Evolutionary conservation across 2,888 invertebrate genomes (phyloP).

Genomic region (Platycheirus albimanus): DNA sequence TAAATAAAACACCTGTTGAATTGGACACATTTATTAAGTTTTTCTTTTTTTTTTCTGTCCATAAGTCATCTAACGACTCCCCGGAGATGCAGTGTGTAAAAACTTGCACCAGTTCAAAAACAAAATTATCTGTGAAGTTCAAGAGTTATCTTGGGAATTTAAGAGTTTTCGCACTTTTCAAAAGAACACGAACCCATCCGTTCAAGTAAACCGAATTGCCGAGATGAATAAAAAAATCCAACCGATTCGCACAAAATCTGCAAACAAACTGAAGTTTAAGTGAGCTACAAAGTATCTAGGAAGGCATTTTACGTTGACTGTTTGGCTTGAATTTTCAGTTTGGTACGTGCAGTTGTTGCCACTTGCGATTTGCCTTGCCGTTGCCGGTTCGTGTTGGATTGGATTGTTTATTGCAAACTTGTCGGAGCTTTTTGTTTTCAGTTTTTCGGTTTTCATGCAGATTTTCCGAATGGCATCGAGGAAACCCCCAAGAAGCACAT

Average conservation of each 20-base stretch:
- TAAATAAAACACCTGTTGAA: constrained; percentile 70
- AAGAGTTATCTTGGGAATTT: constrained; percentile 3
- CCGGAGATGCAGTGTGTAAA: constrained; percentile 12
- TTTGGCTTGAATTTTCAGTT: neutral
- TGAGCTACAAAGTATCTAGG: constrained; percentile 55
- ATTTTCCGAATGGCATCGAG: constrained; percentile 38
- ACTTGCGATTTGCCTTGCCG: constrained; percentile 7
- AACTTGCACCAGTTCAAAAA: constrained; percentile 21
- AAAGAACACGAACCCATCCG: no score
- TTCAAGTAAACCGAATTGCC: neutral
- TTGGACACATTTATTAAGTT: constrained; percentile 42
- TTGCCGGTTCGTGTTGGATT: constrained; percentile 36
- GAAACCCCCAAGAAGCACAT: constrained; percentile 36
- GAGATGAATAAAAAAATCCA: constrained; percentile 8
- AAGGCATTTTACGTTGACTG: constrained; percentile 22
- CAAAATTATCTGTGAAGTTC: neutral
- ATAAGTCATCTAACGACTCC: constrained; percentile 18
- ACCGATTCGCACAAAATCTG: constrained; percentile 65
- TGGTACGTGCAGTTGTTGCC: constrained; percentile 34
- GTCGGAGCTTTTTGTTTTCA: constrained; percentile 41
- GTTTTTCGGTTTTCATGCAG: neutral
- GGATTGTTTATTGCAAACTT: constrained; percentile 63
- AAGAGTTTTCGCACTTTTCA: no score
- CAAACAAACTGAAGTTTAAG: constrained; percentile 65
- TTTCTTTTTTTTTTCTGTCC: neutral